Evolutionary conservation across 2,888 invertebrate species (phyloP).

Genomic region (Griposia aprilina): DNA sequence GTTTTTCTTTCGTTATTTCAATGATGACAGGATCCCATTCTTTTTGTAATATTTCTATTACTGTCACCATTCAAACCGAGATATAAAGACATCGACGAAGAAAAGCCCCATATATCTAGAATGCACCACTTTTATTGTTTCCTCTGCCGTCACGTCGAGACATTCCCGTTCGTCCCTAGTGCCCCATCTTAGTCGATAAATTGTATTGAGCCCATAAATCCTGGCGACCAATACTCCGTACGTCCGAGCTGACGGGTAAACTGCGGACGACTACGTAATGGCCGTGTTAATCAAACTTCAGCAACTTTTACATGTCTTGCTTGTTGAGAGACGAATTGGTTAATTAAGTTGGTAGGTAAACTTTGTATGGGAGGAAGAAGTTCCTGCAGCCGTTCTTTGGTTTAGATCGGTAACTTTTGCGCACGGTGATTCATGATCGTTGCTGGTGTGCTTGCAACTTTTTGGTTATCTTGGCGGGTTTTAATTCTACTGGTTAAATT

Average conservation of each 20-base stretch:
- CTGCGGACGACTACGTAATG: conserved; percentile 38
- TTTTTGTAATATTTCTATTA: not conserved
- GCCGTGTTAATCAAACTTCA: conserved; percentile 58
- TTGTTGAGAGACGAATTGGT: conserved; percentile 41
- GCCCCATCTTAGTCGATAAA: conserved; percentile 70
- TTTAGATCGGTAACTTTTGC: conserved; percentile 19
- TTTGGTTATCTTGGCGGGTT: not conserved
- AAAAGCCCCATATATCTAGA: conserved; percentile 28
- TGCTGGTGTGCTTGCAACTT: not conserved
- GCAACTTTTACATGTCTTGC: conserved; percentile 52
- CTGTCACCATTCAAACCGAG: conserved; percentile 10
- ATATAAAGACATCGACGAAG: conserved; percentile 12
- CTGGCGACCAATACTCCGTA: conserved; percentile 53
- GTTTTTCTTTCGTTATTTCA: not conserved
- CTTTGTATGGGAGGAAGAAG: conserved; percentile 18
- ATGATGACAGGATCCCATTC: not conserved
- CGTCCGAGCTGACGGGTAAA: conserved; percentile 46
- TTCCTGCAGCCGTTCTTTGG: conserved; percentile 18
- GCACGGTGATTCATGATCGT: not conserved
- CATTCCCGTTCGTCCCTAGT: conserved; percentile 71
- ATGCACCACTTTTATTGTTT: conserved; percentile 62
- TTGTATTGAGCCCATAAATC: conserved; percentile 68
- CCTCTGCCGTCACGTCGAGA: conserved; percentile 71
- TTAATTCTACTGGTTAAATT: not conserved
- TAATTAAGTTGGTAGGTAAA: conserved; percentile 47